phyloP scores from a whole-genome alignment of 2,113 vertebrate species.

The Eulemur macaco region DNA sequence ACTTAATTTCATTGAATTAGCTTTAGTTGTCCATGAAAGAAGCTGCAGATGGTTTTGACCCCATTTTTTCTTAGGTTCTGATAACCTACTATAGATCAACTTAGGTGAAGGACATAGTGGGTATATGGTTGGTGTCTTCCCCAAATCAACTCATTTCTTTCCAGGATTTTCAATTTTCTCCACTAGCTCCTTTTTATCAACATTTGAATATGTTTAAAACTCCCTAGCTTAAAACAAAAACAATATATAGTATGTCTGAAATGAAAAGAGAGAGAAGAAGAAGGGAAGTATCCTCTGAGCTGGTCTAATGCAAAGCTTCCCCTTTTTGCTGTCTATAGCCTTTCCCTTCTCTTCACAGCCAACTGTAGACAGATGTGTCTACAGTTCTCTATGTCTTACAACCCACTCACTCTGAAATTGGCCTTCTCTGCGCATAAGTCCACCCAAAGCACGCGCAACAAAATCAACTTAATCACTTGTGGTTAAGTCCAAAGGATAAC shows the following conservation, averaged over 20 bases:
- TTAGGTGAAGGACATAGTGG: rapidly evolving
- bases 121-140: not conserved
- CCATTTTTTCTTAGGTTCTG: not conserved
- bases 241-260: not conserved
- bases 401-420: not conserved
- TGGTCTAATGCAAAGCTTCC: rapidly evolving
- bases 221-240: not conserved
- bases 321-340: rapidly evolving
- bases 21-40: not conserved
- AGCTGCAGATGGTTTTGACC: not conserved
- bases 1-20: not conserved
- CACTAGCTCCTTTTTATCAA: not conserved
- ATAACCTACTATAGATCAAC: not conserved
- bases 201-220: not conserved
- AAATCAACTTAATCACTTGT: not conserved
- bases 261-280: not conserved
- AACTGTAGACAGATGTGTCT: no score
- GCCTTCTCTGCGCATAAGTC: rapidly evolving
- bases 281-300: rapidly evolving
- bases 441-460: not conserved
- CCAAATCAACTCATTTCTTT: no score
- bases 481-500: not conserved
- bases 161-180: not conserved
- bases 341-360: not conserved
- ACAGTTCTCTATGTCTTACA: not conserved